A percentile compares a stretch with the other conserved stretches of the same genome.
Conservation (phyloP, 2,797 vertebrate species). For the Schizothorax lantsangensis region DNA sequence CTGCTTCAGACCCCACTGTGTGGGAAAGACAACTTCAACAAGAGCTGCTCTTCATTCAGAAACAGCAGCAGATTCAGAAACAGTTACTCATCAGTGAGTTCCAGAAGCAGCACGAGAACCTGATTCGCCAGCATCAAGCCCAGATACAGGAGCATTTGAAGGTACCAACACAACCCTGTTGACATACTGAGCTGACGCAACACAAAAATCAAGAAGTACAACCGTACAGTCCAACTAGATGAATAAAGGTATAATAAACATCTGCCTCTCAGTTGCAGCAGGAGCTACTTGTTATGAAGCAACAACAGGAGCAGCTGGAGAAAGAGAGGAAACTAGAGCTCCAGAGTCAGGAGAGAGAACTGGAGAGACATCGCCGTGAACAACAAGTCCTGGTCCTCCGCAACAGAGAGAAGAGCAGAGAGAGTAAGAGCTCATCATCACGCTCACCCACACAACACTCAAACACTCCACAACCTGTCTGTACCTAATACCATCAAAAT, state of each 20-base stretch:
- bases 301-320: conserved; percentile 96
- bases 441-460: conserved; percentile 26
- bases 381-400: conserved; percentile 89
- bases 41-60: conserved; percentile 95
- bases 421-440: conserved; percentile 87
- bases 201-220: neutral
- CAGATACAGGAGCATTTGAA: conserved; percentile 99
- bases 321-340: conserved; percentile 96
- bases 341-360: conserved; percentile 95
- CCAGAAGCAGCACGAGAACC: conserved; percentile 98
- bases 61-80: conserved; percentile 99
- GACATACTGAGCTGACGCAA: neutral
- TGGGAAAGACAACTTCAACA: conserved; percentile 97
- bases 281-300: conserved; percentile 97
- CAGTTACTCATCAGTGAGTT: conserved; percentile 98
- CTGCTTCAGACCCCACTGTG: conserved; percentile 77
- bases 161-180: conserved; percentile 76
- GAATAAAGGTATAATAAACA: conserved; percentile 4
- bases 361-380: conserved; percentile 92
- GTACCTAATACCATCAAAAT: conserved; percentile 4
- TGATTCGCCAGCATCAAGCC: conserved; percentile 97
- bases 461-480: conserved; percentile 56
- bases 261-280: conserved; percentile 90
- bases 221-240: neutral
- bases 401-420: conserved; percentile 93